phyloP scores from a whole-genome alignment of 2,888 invertebrate species.

The Agriotes lineatus region DNA sequence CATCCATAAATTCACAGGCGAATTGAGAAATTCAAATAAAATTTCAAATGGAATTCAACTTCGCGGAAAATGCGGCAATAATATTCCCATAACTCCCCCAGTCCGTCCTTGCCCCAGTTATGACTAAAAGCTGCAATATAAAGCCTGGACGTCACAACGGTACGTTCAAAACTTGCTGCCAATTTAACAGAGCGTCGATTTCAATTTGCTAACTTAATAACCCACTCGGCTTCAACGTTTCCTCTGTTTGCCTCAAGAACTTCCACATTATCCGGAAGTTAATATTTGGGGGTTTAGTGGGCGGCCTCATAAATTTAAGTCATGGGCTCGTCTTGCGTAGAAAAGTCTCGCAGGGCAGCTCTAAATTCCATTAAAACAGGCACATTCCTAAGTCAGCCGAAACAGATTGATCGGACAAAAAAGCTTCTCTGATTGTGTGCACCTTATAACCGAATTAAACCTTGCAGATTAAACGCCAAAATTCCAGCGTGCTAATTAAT shows the following conservation, averaged over 20 bases:
- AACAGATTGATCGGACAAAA: too few species aligned
- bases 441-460: too few species aligned
- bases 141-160: slow-evolving; percentile 16
- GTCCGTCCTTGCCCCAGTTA: slow-evolving; percentile 11
- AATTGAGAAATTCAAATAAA: slow-evolving; percentile 20
- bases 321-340: neutral
- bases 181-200: slow-evolving; percentile 10
- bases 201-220: slow-evolving; percentile 10
- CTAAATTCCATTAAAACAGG: too few species aligned
- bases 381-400: too few species aligned
- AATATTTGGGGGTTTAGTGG: neutral
- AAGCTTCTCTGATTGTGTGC: too few species aligned
- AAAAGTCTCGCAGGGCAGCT: neutral
- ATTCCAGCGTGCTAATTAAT: too few species aligned
- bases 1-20: slow-evolving; percentile 8
- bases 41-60: slow-evolving; percentile 9
- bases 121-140: neutral
- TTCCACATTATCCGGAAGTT: slow-evolving; percentile 1
- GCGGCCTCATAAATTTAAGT: neutral
- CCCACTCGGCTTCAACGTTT: neutral
- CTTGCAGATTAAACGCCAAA: too few species aligned
- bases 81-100: slow-evolving; percentile 13
- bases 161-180: slow-evolving; percentile 8
- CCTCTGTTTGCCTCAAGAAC: neutral
- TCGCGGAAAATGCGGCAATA: slow-evolving; percentile 21